Percentiles rank a stretch among this genome's conserved stretches.
phyloP scores from a whole-genome alignment of 2,113 vertebrate genomes.

The Phalacrocorax aristotelis region DNA sequence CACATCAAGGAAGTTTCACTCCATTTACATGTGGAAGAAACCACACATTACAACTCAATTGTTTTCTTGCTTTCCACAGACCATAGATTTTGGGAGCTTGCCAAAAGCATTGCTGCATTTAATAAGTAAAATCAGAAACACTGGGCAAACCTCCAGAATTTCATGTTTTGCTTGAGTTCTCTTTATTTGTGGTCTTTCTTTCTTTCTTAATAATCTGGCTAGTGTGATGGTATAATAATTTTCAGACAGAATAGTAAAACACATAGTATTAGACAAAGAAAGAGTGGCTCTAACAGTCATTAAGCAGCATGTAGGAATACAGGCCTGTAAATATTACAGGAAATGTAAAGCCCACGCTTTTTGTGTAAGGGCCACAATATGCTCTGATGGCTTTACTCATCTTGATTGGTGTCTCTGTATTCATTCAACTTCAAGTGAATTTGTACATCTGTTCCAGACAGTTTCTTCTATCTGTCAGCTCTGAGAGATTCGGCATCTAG shows the following conservation, averaged over 20 bases:
- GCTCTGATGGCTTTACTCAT: not conserved
- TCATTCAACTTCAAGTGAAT: not conserved
- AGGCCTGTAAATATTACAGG: not conserved
- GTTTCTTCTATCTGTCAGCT: not conserved
- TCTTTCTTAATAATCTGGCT: constrained; percentile 61
- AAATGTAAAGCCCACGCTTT: not conserved
- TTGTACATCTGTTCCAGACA: not conserved
- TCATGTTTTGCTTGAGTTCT: constrained; percentile 80
- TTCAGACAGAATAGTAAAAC: constrained; percentile 57
- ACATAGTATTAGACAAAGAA: constrained; percentile 6
- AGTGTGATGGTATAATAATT: constrained; percentile 56
- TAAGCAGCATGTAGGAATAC: not conserved
- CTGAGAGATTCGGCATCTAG: not conserved
- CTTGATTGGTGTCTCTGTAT: not conserved
- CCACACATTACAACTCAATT: constrained; percentile 59
- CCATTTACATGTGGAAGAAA: constrained; percentile 60
- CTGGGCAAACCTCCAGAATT: constrained; percentile 83
- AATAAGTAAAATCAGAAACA: constrained; percentile 88
- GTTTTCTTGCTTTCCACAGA: constrained; percentile 67
- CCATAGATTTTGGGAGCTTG: constrained; percentile 77
- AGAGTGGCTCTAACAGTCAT: not conserved
- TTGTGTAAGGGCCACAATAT: not conserved
- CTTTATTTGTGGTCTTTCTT: constrained; percentile 77
- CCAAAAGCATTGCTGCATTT: constrained; percentile 85
- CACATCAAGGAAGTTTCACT: constrained; percentile 55